Evolutionary conservation across 2,888 invertebrate species (phyloP).

Genomic region (Nebria brevicollis): DNA sequence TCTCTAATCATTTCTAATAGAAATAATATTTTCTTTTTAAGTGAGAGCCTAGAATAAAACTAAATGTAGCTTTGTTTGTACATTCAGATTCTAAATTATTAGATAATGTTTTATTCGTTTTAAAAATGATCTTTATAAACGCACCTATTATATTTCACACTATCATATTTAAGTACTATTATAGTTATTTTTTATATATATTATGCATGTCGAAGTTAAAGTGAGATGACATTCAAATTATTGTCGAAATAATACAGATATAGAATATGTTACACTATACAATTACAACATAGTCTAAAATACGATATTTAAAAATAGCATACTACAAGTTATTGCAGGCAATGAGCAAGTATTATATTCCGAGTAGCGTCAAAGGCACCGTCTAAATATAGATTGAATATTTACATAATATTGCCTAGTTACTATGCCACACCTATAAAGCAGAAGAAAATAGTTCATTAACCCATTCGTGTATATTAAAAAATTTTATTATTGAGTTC

Average conservation of each 20-base stretch:
- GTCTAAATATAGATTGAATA: conserved; percentile 9
- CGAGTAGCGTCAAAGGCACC: neutral
- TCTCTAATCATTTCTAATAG: no score
- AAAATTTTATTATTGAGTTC: conserved; percentile 24
- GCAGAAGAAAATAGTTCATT: neutral
- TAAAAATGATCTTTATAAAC: no score
- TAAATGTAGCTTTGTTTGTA: no score
- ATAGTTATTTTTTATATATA: no score
- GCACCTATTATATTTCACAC: no score
- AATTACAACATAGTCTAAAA: conserved; percentile 31
- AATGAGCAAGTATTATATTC: conserved; percentile 1
- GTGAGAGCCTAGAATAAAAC: no score
- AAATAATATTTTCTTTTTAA: no score
- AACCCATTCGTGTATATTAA: neutral
- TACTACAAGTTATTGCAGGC: conserved; percentile 1
- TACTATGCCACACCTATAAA: neutral
- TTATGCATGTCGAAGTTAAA: neutral
- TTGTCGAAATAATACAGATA: neutral
- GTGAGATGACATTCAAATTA: neutral
- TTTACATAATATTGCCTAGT: conserved; percentile 3
- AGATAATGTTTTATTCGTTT: no score
- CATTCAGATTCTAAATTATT: no score
- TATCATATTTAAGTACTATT: no score
- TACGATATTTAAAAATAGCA: conserved; percentile 19
- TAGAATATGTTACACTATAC: neutral